Evolutionary conservation across 2,797 vertebrate genomes (phyloP), one percentile per base, ranked within the genome.

Genomic region (Sciurus carolinensis): DNA sequence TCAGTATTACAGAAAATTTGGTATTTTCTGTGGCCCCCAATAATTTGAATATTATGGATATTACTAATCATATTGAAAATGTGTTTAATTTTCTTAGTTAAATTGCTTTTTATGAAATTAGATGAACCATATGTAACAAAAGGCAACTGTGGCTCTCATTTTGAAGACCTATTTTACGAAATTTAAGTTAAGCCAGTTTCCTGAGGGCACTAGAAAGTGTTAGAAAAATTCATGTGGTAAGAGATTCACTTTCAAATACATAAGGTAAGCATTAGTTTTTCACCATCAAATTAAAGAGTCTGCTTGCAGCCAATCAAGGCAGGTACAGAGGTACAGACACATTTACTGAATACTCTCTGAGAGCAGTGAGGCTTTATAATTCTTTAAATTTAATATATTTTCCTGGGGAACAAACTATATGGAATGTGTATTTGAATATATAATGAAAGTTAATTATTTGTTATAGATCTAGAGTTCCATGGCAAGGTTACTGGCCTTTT

Each of bases 211-310:
- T 80, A 50, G 72, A 97, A 96, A 94, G 94, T 94, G 66, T 57
- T 57, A 93, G 81, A 95, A 42, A 92, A 96, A 76, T 86, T 11
- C 64, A 77, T 91, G 77, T 91, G 39, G 33, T 92, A 39, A 89
- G 71, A 93, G 82, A 91, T 69, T 96, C 62, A 96, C 64, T 96
- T 97, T 69, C 93, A 95, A 97, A 95, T 94, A 87, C 42, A 93
- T 84, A 92, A 95, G 28, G 88, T 64, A 84, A 94, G 52, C 36
- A 95, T 97, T 95, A 96, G 94, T 90, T 80, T 96, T 95, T 96
- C 85, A 93, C 30, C 81, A 71, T 84, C 76, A 87, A 85, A 76
- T 92, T 44, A 94, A 97, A 92, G 87, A 77, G 66, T 81, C 9
- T 83, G 44, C 87, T 96, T 95, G 54, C 24, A 97, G 50, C 10